Evolutionary conservation across 2,888 invertebrate genomes (phyloP), one percentile per base, ranked within the genome.

Genomic region (Corythucha ciliata): DNA sequence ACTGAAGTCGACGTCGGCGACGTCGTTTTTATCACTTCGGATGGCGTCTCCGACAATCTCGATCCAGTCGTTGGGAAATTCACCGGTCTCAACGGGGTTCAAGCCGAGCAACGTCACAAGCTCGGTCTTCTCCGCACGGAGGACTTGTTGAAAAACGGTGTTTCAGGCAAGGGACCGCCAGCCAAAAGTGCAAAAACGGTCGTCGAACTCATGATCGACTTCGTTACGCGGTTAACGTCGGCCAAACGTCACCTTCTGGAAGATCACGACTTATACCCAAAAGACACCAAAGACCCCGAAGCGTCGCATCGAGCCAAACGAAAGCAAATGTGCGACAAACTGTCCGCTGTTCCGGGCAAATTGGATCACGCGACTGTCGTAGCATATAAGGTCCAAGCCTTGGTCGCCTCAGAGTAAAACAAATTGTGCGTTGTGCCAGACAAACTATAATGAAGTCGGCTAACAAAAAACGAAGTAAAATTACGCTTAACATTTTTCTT

Each of bases 31-130:
- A 74, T 91, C 14, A 88, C 89, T 1, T 86, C 85, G n/a, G 90
- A 91, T 64, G 90, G 90, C 6, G 78, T 91, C 26, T 86, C 87
- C 5, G 90, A 91, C 66, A 91, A 91, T 67, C 87, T 89, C 63
- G 90, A 91, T 70, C 90, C 90, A 1, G 89, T 90, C 25, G 89
- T 91, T 51, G 89, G 89, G 24, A 86, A 85, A 69, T 86, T 89
- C 64, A 85, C 88, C 4, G 63, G 76, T 14, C 67, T 83, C 51
- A 82, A 83, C 1, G 69, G 76, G 25, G 82, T 84, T 1, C 80
- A 82, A 45, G 84, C 85, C 2, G 74, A 78, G 55, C 84, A 85
- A 63, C 70, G 85, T 39, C 85, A 87, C 63, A 81, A 81, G 52
- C 68, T 87, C 12, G 83, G 83, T 16, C 69, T 85, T 34, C 69